Conservation (phyloP, 92 coral and sea anemone species). For the Muricea muricata region DNA sequence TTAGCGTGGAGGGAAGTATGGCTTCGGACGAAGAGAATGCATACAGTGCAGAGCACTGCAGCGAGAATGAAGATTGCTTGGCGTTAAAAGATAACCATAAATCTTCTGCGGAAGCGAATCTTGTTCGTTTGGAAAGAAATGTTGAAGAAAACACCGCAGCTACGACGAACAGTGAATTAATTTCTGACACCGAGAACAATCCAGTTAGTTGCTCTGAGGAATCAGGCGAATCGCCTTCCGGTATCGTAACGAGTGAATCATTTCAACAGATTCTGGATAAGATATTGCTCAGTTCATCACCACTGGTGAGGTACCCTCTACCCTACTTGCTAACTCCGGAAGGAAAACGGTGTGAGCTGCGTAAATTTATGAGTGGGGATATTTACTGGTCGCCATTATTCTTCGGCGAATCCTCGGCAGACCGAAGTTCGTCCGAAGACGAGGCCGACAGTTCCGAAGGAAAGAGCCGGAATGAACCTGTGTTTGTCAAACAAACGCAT, state of each 20-base stretch:
- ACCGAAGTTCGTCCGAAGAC: constrained; percentile 56
- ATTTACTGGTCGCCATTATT: constrained; percentile 81
- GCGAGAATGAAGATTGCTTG: not conserved
- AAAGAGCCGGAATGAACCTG: constrained; percentile 57
- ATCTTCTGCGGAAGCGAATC: not conserved
- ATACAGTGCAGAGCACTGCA: not conserved
- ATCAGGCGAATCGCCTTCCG: not conserved
- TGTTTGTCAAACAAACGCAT: constrained; percentile 70
- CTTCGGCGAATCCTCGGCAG: not conserved
- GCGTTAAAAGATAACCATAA: not conserved
- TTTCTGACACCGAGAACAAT: not conserved
- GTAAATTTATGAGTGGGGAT: constrained; percentile 71
- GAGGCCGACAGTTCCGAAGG: constrained; percentile 55
- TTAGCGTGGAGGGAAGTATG: not conserved
- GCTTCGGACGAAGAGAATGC: not conserved
- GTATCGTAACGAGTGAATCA: constrained; percentile 34
- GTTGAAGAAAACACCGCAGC: no score
- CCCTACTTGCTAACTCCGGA: constrained; percentile 83
- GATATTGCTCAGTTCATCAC: constrained; percentile 79
- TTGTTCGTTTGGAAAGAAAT: not conserved
- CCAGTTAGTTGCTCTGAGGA: no score
- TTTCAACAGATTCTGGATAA: constrained; percentile 72
- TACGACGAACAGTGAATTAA: no score
- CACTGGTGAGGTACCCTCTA: constrained; percentile 78
- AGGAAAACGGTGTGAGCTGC: constrained; percentile 75